Evolutionary conservation across 1,140 invertebrate genomes (phyloP).

Genomic region (Xylocopa sonorina): DNA sequence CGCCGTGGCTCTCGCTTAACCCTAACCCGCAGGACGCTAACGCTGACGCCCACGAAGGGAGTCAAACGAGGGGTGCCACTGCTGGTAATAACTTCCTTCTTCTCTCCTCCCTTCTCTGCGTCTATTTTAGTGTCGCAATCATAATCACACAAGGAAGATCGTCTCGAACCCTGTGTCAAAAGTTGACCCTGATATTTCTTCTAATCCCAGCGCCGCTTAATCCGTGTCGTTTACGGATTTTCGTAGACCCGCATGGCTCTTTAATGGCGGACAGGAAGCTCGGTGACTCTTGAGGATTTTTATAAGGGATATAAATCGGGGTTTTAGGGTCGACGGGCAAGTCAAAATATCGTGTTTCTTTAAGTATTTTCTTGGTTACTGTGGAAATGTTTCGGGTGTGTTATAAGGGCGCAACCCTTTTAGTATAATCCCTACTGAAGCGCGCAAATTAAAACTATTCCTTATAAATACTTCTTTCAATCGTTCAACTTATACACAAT

Average conservation of each 20-base stretch:
- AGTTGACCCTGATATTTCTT: background rate
- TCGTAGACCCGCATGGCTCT: conserved; percentile 32
- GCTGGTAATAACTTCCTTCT: background rate
- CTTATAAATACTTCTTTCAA: no score
- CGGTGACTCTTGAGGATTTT: no score
- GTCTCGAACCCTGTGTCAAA: background rate
- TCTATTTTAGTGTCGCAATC: background rate
- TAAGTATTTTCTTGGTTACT: no score
- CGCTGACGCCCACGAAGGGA: background rate
- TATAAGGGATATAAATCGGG: conserved; percentile 21
- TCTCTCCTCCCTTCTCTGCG: background rate
- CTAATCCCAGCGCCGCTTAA: background rate
- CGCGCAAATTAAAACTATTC: no score
- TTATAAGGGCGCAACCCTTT: no score
- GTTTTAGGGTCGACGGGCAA: background rate
- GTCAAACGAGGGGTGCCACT: no score
- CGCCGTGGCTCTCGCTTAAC: conserved; percentile 57
- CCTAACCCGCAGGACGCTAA: conserved; percentile 31
- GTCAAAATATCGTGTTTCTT: no score
- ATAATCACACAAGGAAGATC: conserved; percentile 50
- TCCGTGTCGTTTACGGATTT: conserved; percentile 36
- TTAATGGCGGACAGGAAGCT: background rate
- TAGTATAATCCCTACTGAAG: no score
- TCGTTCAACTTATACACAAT: no score
- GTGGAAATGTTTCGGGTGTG: no score